These are phyloP conservation scores for Indicator indicator DNA, from an alignment of 2,113 vertebrate genomes.

Conservation along the genomic window DNA sequence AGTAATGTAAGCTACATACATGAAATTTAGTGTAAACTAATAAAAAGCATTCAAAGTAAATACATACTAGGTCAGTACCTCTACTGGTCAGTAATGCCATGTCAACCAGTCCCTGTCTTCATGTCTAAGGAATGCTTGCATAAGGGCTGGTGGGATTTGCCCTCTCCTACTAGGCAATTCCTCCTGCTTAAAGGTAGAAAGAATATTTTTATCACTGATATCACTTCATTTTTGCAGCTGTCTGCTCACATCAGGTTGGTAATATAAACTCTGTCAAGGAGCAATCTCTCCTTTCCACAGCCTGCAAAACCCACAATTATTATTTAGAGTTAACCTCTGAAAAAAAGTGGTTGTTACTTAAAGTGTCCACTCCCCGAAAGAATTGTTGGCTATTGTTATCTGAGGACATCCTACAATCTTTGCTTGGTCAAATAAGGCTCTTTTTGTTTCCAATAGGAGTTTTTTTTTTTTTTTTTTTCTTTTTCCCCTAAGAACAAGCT, in stretches of 20 bases:
- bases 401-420: not conserved
- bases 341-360: not conserved
- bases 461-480: not conserved
- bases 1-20: not conserved
- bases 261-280: conserved; percentile 45
- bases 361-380: not conserved
- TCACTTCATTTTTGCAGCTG: conserved; percentile 53
- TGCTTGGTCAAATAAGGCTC: not conserved
- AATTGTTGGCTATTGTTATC: conserved; percentile 15
- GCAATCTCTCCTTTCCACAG: not conserved
- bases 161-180: not conserved
- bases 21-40: not conserved
- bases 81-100: not conserved
- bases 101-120: not conserved
- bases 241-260: conserved; percentile 15
- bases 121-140: not conserved
- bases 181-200: not conserved
- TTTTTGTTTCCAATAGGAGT: conserved; percentile 18
- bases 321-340: conserved; percentile 17
- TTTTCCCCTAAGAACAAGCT: not conserved
- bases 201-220: conserved; percentile 52
- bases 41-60: not conserved
- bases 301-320: not conserved
- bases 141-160: not conserved
- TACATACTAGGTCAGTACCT: accelerated